Evolutionary conservation across 1,140 invertebrate species (phyloP), one percentile per base, ranked within the genome.

Genomic region (Meteorus sp.): DNA sequence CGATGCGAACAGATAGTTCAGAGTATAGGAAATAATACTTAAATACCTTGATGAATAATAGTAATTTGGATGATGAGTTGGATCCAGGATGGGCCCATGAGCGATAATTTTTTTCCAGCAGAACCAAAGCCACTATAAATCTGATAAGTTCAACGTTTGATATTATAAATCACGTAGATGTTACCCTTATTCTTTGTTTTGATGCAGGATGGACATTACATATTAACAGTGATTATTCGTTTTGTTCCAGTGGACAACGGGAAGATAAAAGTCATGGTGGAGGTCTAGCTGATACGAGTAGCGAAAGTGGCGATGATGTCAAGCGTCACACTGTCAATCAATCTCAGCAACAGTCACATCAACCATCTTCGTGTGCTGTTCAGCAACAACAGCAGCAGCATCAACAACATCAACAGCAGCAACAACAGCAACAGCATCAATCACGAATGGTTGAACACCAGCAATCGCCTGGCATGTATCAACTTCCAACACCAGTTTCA

Each of bases 381-480:
- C 44, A 62, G 19, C 61, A 66, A 9, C 64, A 66, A 35, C 65
- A 70, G 9, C 56, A 62, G 9, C 52, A 58, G 20, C 60, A 61
- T n/a, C 60, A 56, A n/a, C 44, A 56, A 11, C 72, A 73, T 29
- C 60, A 61, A 27, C 23, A 27, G 33, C 58, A 59, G 25, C 56
- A 58, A 39, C 35, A n/a, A n/a, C n/a, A n/a, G n/a, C n/a, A n/a
- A 37, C 15, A 9, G 11, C 74, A 71, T 27, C 75, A 77, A 5
- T 70, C 72, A 52, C 73, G 74, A 37, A 70, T 72, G 56, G 67
- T 77, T 15, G 72, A 75, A 4, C 75, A 77, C 43, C 71, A 74
- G 45, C 74, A 77, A 45, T 65, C 74, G 1, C 75, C 81, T 35
- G 68, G 73, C 60, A 83, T 83, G 75, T 83, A 83, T 56, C 82